Base-by-base conservation (phyloP, 2,888 invertebrate genomes). In the Chalcis sispes region DNA sequence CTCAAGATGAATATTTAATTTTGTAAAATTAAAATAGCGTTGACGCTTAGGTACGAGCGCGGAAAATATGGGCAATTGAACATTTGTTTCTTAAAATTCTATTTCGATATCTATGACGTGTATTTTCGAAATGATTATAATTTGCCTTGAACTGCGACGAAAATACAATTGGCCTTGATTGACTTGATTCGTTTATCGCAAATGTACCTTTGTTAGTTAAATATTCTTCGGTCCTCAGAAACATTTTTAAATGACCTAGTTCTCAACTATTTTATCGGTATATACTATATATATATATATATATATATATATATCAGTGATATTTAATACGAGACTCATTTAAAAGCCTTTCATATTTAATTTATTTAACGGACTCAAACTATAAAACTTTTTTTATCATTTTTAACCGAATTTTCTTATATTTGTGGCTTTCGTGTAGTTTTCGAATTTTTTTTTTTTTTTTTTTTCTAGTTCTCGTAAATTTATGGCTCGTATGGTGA, bases 171-270 rank as follows among this genome's bases (percentile, higher is more conserved):
- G 50, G 18, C 65, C 72, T 72, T 66, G 58, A 72, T 72, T 65
- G 50, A 50, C 20, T 42, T 48, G 59, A 72, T 72, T 59, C 65
- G 65, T 36, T 72, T 58, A 58, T 32, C 36, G 56, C 4, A 48
- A 32, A 48, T 29, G 58, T 48, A 27, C 23, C 58, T 59, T 66
- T 58, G 27, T 50, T n/a, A 20, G 29, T 56, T 50, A 40, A 72
- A 59, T 59, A 72, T 59, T 65, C 72, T 15, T 36, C 50, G 27
- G 40, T 29, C 27, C 48, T 66, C 72, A 59, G 58, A 72, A 72
- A 72, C 58, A 65, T 18, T 72, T 72, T 72, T 59, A 59, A 66
- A 58, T 23, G 72, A 72, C 72, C 72, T 18, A 72, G 48, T 66
- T 72, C 50, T 40, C 18, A 32, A 29, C 23, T 23, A 20, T 27